Evolutionary conservation across 2,113 vertebrate genomes (phyloP).

Genomic region (Pantherophis guttatus): DNA sequence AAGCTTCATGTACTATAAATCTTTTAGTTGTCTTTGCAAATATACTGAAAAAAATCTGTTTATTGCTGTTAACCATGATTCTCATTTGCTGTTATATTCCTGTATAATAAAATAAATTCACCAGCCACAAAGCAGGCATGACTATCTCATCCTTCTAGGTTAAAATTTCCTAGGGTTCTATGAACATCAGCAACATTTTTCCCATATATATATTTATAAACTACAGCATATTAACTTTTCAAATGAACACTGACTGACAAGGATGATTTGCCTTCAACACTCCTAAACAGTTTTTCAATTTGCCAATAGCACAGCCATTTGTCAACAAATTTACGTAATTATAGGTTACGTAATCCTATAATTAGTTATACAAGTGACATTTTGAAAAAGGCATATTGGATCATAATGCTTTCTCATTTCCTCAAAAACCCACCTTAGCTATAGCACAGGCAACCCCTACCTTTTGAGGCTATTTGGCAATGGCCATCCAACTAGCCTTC

Average conservation of each 20-base stretch:
- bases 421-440: background rate
- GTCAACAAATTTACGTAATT: background rate
- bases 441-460: accelerated
- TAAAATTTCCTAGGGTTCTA: background rate
- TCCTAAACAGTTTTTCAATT: background rate
- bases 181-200: too few species aligned
- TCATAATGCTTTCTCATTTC: background rate
- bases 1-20: conserved; percentile 32
- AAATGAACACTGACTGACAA: too few species aligned
- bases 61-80: background rate
- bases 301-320: background rate
- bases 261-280: too few species aligned
- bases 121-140: background rate
- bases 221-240: too few species aligned
- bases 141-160: conserved; percentile 14
- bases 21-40: conserved; percentile 48
- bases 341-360: background rate
- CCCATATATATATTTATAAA: too few species aligned
- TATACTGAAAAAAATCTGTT: conserved; percentile 33
- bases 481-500: background rate
- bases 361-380: background rate
- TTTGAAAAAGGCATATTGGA: background rate
- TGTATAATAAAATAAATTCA: conserved; percentile 23
- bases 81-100: background rate
- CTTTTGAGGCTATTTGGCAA: background rate